Percentiles rank a stretch among this genome's conserved stretches.
Evolutionary conservation across 2,113 vertebrate species (phyloP).

Genomic region (Chrysemys picta): DNA sequence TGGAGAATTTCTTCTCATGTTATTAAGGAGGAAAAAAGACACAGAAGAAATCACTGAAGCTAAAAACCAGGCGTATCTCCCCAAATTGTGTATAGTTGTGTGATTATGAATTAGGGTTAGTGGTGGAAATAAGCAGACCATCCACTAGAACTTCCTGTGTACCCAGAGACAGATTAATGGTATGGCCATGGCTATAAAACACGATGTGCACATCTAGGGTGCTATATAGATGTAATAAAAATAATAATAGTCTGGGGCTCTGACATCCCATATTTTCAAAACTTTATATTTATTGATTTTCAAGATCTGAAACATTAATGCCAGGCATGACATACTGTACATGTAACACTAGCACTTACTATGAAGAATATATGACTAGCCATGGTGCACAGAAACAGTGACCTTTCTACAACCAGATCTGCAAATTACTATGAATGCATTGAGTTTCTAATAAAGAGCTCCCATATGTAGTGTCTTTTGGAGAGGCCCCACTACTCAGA

Average conservation of each 20-base stretch:
- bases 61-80: not conserved
- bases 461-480: constrained; percentile 16
- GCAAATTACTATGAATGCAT: not conserved
- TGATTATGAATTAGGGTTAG: not conserved
- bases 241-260: not conserved
- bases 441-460: constrained; percentile 30
- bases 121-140: not conserved
- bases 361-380: not conserved
- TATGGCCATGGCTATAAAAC: not conserved
- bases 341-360: not conserved
- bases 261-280: not conserved
- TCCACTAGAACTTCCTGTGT: not conserved
- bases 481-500: not conserved
- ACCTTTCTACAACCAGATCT: constrained; percentile 21
- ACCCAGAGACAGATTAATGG: not conserved
- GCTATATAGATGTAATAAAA: not conserved
- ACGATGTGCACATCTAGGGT: not conserved
- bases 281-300: constrained; percentile 35
- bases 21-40: not conserved
- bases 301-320: constrained; percentile 11
- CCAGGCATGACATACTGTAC: constrained; percentile 21
- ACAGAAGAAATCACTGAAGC: not conserved
- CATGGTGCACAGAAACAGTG: not conserved
- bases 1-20: not conserved
- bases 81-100: rapidly evolving